Evolutionary conservation across 2,113 vertebrate species (phyloP).

Genomic region (Psittacara wagleri): DNA sequence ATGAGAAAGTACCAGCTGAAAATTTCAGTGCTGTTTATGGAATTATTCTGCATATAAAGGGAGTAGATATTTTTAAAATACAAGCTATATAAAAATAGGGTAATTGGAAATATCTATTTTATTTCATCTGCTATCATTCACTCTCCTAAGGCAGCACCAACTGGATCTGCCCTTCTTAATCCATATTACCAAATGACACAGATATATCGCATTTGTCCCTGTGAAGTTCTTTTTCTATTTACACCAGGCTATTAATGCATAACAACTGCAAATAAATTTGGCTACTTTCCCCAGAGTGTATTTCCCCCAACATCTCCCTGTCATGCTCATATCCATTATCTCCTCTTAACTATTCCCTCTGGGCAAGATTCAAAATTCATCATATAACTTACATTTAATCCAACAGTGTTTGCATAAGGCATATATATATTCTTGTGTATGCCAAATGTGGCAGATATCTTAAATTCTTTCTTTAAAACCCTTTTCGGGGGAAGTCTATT

Average conservation of each 20-base stretch:
- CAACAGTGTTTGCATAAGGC: neutral
- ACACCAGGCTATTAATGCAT: neutral
- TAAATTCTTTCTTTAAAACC: neutral
- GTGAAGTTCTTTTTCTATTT: neutral
- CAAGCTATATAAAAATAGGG: neutral
- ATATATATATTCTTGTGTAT: neutral
- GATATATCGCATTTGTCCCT: neutral
- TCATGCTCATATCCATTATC: neutral
- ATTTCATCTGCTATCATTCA: neutral
- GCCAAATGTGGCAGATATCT: neutral
- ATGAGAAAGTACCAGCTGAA: neutral
- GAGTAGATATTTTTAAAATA: neutral
- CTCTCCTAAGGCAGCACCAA: neutral
- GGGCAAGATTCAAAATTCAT: neutral
- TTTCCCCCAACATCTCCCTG: neutral
- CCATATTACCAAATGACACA: neutral
- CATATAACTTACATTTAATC: neutral
- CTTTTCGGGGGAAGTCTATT: neutral
- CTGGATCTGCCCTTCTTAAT: neutral
- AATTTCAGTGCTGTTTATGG: neutral
- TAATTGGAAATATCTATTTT: neutral
- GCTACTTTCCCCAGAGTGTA: neutral
- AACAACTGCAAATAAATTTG: conserved; percentile 27
- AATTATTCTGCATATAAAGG: neutral
- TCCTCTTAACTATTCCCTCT: neutral